phyloP scores from a whole-genome alignment of 2,797 vertebrate species.

The Sebastes ruberrimus region DNA sequence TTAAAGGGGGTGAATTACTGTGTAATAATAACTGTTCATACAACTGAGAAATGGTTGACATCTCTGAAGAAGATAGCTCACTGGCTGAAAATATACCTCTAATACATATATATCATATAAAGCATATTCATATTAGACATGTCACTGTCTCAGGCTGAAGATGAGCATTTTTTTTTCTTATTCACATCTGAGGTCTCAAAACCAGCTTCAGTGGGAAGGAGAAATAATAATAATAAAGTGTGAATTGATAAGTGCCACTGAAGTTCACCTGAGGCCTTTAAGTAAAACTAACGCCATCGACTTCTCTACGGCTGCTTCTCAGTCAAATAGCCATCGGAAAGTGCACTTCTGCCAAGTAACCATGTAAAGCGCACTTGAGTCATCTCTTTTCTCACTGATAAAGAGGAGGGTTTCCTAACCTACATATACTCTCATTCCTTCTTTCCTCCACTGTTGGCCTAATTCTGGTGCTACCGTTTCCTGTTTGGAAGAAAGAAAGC shows the following conservation, averaged over 20 bases:
- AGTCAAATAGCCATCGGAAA: conserved; percentile 53
- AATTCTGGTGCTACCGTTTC: conserved; percentile 59
- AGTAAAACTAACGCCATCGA: conserved; percentile 63
- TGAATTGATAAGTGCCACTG: conserved; percentile 64
- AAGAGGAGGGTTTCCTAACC: conserved; percentile 52
- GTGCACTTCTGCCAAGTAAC: conserved; percentile 64
- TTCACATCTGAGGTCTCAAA: conserved; percentile 60
- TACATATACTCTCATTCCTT: conserved; percentile 53
- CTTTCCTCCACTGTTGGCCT: conserved; percentile 46
- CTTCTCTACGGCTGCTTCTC: conserved; percentile 28
- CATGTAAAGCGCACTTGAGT: conserved; percentile 73
- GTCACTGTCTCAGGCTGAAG: conserved; percentile 59
- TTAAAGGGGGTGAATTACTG: conserved; percentile 47
- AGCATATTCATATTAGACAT: conserved; percentile 72
- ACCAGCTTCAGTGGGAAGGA: conserved; percentile 44
- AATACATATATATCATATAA: conserved; percentile 76
- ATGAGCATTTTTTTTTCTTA: conserved; percentile 47
- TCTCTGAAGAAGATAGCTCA: conserved; percentile 74
- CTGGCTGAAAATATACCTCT: conserved; percentile 79
- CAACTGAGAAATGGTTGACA: conserved; percentile 73
- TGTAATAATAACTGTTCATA: conserved; percentile 50
- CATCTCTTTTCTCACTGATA: conserved; percentile 35
- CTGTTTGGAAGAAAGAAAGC: conserved; percentile 40
- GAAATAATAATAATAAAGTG: conserved; percentile 34
- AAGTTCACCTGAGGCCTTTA: conserved; percentile 78